These are phyloP conservation scores for Danaus chrysippus DNA, from an alignment of 2,888 invertebrate species.

Conservation along the genomic window DNA sequence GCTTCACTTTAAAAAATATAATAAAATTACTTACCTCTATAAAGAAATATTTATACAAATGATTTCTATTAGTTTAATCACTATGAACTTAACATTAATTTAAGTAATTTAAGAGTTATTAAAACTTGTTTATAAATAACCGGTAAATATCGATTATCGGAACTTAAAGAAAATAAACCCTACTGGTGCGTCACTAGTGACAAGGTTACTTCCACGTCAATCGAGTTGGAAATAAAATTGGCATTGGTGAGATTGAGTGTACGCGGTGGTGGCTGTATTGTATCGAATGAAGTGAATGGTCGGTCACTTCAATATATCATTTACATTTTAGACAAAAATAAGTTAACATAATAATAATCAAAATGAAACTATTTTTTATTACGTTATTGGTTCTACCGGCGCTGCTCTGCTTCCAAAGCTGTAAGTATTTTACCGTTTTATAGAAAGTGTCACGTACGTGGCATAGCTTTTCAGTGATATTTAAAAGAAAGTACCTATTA, in stretches of 20 bases:
- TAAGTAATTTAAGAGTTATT: too few species aligned
- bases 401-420: conserved; percentile 83
- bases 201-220: conserved; percentile 78
- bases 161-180: neutral
- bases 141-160: neutral
- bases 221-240: conserved; percentile 75
- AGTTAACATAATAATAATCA: conserved; percentile 44
- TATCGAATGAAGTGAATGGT: conserved; percentile 67
- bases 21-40: too few species aligned
- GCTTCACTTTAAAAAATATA: too few species aligned
- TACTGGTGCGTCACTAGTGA: conserved; percentile 51
- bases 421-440: conserved; percentile 75
- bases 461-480: conserved; percentile 51
- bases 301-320: conserved; percentile 50
- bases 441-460: conserved; percentile 60
- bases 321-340: conserved; percentile 40
- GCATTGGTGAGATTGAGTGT: conserved; percentile 38
- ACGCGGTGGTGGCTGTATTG: conserved; percentile 55
- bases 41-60: too few species aligned
- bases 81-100: too few species aligned
- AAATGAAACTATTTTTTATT: conserved; percentile 85
- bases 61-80: too few species aligned
- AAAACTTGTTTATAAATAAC: neutral
- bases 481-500: conserved; percentile 49
- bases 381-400: conserved; percentile 83